Conservation (phyloP, 2,797 vertebrate genomes). For the Manis crassicaudata region DNA sequence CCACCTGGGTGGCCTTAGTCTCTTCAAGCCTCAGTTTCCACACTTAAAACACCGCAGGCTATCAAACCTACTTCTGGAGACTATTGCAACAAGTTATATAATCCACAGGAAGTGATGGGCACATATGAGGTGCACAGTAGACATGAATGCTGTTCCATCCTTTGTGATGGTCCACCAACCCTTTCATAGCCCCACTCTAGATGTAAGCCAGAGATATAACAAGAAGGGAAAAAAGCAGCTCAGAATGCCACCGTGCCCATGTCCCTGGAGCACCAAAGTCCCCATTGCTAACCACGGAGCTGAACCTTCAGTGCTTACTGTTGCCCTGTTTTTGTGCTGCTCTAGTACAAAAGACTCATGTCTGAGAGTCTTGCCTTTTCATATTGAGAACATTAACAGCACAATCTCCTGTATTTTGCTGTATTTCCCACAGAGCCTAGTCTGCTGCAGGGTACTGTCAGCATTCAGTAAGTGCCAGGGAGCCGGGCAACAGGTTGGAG, state of each 20-base stretch:
- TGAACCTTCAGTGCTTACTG: background rate
- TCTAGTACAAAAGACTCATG: no score
- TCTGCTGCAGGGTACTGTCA: background rate
- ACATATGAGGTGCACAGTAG: background rate
- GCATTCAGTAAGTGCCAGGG: background rate
- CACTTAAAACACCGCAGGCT: background rate
- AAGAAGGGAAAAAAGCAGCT: background rate
- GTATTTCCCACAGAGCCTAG: background rate
- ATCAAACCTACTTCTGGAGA: background rate
- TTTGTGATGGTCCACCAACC: background rate
- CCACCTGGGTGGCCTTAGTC: background rate
- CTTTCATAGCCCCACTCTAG: background rate
- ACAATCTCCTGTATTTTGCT: background rate
- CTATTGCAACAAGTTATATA: background rate
- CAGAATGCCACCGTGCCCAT: rapidly evolving
- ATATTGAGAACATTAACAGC: background rate
- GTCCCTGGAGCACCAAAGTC: background rate
- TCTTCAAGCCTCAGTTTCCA: background rate
- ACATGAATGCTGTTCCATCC: background rate
- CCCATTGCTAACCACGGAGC: background rate
- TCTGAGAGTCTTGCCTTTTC: background rate
- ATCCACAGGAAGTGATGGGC: background rate
- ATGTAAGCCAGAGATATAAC: background rate
- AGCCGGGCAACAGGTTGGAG: background rate
- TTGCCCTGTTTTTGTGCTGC: background rate